These are phyloP conservation scores for Rhabdomys dilectus DNA, from an alignment of 2,113 vertebrate species.

Conservation along the genomic window DNA sequence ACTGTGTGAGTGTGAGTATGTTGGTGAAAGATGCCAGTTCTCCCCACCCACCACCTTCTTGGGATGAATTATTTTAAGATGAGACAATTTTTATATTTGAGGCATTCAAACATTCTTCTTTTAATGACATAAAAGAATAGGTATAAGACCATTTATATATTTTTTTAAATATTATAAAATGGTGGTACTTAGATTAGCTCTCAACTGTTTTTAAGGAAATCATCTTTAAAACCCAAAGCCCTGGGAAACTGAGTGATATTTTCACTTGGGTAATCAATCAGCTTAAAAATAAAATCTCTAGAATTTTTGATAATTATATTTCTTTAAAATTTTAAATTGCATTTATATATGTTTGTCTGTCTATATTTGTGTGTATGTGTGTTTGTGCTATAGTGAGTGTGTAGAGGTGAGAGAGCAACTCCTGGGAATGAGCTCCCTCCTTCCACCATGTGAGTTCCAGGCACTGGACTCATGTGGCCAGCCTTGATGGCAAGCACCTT, in stretches of 20 bases:
- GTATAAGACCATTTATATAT: not conserved
- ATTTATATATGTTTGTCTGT: not conserved
- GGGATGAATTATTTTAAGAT: not conserved
- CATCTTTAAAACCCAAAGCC: slow-evolving; percentile 36
- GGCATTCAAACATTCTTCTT: not conserved
- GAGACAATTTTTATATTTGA: not conserved
- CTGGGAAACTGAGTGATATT: slow-evolving; percentile 1
- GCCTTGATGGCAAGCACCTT: not conserved
- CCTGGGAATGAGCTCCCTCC: too few relatives aligned
- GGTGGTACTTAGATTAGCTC: not conserved
- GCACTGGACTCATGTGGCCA: not conserved
- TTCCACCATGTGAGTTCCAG: not conserved
- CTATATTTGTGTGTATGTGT: not conserved
- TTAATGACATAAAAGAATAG: not conserved
- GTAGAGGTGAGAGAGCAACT: not conserved
- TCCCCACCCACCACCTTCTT: not conserved
- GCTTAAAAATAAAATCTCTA: not conserved
- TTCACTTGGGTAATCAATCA: not conserved
- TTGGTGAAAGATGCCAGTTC: not conserved
- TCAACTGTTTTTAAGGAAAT: not conserved
- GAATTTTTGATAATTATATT: not conserved
- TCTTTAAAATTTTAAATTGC: not conserved
- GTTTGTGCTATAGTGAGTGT: not conserved
- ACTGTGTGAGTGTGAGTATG: not conserved
- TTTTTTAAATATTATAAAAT: not conserved